A percentile compares a stretch with the other conserved stretches of the same genome.
These are phyloP conservation scores for Eulacestoma nigropectus DNA, from an alignment of 2,113 vertebrate species.

Conservation along the genomic window DNA sequence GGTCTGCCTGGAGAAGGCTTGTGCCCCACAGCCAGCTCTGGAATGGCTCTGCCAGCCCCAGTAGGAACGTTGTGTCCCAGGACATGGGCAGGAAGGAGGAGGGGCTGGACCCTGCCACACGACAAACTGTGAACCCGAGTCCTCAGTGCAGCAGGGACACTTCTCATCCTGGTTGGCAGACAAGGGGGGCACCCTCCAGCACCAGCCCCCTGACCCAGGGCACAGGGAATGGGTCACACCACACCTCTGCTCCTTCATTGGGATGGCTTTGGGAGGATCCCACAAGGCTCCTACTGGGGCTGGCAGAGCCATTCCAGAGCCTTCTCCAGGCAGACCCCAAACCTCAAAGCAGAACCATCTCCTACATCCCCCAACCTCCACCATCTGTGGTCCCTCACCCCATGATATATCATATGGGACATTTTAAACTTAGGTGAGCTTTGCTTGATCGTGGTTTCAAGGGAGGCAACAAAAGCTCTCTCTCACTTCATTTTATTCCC, in stretches of 20 bases:
- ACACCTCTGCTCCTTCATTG: background rate
- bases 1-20: background rate
- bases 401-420: background rate
- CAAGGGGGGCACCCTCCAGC: background rate
- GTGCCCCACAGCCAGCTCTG: background rate
- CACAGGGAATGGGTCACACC: background rate
- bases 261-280: background rate
- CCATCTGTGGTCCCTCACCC: rapidly evolving
- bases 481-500: background rate
- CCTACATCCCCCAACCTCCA: background rate
- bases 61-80: background rate
- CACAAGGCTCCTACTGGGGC: background rate
- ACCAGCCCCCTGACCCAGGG: background rate
- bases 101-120: too few relatives aligned
- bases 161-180: background rate
- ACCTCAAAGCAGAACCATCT: background rate
- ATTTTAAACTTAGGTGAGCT: background rate
- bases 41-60: background rate
- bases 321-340: background rate
- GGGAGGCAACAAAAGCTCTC: background rate
- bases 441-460: background rate
- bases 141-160: background rate
- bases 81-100: background rate
- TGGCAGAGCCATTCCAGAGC: background rate
- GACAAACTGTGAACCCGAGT: background rate